Base-by-base conservation (phyloP, 2,888 invertebrate genomes). In the Carterocephalus palaemon region DNA sequence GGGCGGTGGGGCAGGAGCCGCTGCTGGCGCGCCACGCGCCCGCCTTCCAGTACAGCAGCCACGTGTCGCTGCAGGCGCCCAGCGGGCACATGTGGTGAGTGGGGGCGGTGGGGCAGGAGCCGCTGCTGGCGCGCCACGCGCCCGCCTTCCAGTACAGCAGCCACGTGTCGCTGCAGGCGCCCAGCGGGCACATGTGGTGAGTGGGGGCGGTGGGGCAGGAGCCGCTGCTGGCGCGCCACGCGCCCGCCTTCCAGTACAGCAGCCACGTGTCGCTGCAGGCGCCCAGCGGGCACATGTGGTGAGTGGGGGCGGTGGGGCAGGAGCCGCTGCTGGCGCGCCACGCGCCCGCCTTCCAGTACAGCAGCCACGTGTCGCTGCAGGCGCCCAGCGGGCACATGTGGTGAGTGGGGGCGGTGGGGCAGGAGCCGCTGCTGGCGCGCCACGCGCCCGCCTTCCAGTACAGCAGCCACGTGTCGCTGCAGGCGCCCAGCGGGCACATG, bases 61-160 rank as follows among this genome's bases (percentile, higher is more conserved):
- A n/a, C n/a, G n/a, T n/a, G n/a, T n/a, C 98, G 7, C 83, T 98
- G 63, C 98, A 98, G 86, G 98, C 97, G 0, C 95, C 95, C 1
- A 89, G 97, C 56, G 98, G 98, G 0, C 89, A 98, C 63, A n/a
- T n/a, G n/a, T n/a, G n/a, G n/a, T n/a, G n/a, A n/a, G n/a, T n/a
- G n/a, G 98, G 97, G 26, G 98, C 99, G 36, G 97, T 98, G n/a
- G 98, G 98, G 0, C 97, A 98, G 88, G 98, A 99, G 85, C 98
- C 98, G 26, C 91, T 96, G 51, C 88, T 99, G 47, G 96, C 96
- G 29, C 91, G 93, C 49, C 89, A 91, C 50, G 88, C 95, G 59
- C 98, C 98, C 47, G 98, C 98, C 62, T 99, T 98, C 86, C 99
- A 99, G 84, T 99, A 99, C 80, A 96, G 96, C 75, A 97, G 97